Percentiles rank a stretch among this genome's conserved stretches.
Evolutionary conservation across 92 coral and sea anemone species (phyloP).

Genomic region (Heteractis magnifica): DNA sequence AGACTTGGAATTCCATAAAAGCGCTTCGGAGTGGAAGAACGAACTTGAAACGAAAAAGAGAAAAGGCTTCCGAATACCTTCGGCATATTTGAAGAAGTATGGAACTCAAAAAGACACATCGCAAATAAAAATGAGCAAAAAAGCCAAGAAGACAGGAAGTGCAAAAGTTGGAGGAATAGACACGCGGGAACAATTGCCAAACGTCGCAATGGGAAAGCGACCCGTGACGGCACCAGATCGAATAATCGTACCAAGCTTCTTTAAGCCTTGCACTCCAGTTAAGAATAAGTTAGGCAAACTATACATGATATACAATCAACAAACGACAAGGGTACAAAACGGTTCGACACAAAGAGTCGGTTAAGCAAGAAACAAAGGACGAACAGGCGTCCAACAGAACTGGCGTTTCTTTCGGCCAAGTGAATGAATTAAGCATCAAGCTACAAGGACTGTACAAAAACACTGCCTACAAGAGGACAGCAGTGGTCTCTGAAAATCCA

Average conservation of each 20-base stretch:
- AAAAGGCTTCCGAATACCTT: slow-evolving; percentile 7
- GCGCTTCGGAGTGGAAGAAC: slow-evolving; percentile 66
- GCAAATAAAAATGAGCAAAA: neutral
- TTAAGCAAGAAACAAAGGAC: neutral
- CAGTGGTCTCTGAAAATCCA: neutral
- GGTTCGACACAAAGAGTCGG: slow-evolving; percentile 15
- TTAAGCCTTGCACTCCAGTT: slow-evolving; percentile 50
- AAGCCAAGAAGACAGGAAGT: slow-evolving; percentile 14
- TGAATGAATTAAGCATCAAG: slow-evolving; percentile 53
- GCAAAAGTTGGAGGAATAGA: neutral
- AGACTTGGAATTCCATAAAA: slow-evolving; percentile 53
- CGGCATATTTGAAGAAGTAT: slow-evolving; percentile 13
- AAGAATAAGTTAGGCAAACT: slow-evolving; percentile 53
- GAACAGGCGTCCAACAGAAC: neutral
- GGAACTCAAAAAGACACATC: neutral
- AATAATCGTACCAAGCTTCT: slow-evolving; percentile 33
- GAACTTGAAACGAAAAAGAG: slow-evolving; percentile 25
- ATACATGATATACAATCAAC: slow-evolving; percentile 64
- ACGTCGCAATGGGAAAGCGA: neutral
- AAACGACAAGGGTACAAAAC: slow-evolving; percentile 66
- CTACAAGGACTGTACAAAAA: slow-evolving; percentile 60
- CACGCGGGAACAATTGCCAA: neutral
- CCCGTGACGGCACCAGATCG: slow-evolving; percentile 56
- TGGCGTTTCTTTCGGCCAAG: slow-evolving; percentile 44
- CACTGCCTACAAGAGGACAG: slow-evolving; percentile 6